Evolutionary conservation across 1,140 invertebrate species (phyloP), one percentile per base, ranked within the genome.

Genomic region (Aphidius gifuensis): DNA sequence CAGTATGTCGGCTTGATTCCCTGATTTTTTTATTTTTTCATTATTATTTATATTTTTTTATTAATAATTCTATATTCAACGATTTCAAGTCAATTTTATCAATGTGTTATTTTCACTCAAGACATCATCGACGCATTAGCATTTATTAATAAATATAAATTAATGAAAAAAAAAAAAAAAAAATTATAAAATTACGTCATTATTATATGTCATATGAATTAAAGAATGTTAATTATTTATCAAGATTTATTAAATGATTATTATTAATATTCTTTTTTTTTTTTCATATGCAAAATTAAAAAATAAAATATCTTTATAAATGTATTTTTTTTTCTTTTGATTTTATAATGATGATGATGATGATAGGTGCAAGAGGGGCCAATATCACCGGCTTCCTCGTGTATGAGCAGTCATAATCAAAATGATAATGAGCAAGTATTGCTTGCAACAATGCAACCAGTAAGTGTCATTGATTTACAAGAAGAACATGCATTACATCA

Each of bases 371-470:
- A 74, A 62, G 74, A 81, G 70, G 71, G 70, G 55, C 78, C 79
- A 49, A 75, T 79, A 47, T 81, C 80, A 5, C 79, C 79, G 57
- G 79, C 79, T 38, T 81, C 80, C 51, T 77, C 78, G 43, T 79
- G 78, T 58, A 64, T 80, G 73, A 78, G 74, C 70, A 80, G 78
- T 50, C 78, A 71, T 62, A 79, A 79, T 77, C 78, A 75, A 74
- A 80, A 80, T 61, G 78, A 80, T 9, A 78, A 66, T 66, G 78
- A 81, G 61, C 87, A 89, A 67, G 85, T 88, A 43, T 83, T 91
- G 72, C 81, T 91, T 62, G 87, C 89, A 46, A 91, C 89, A 66
- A 91, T 91, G 89, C 90, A 86, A 57, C 86, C 86, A 49, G 86
- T 87, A 23, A 87, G 85, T 70, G 86, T 87, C 3, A 78, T 88